These are phyloP conservation scores for Apodemus speciosus DNA, from an alignment of 2,113 vertebrate genomes.

Conservation along the genomic window DNA sequence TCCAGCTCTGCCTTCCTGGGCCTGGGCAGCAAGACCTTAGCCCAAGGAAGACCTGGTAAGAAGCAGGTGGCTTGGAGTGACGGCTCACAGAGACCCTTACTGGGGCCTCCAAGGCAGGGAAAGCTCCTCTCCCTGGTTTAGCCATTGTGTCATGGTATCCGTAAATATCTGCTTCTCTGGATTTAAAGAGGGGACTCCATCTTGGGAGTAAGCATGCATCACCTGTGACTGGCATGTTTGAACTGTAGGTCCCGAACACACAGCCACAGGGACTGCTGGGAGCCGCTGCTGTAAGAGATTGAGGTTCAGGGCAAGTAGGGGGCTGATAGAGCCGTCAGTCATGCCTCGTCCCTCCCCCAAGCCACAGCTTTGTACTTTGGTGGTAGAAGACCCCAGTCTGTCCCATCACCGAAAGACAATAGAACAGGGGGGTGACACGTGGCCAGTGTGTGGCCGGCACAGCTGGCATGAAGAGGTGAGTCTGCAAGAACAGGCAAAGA, in stretches of 20 bases:
- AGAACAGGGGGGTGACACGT: not conserved
- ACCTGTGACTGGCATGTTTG: not conserved
- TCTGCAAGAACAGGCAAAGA: not conserved
- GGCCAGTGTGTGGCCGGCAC: not conserved
- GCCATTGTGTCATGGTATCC: not conserved
- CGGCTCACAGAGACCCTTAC: not conserved
- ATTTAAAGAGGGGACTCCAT: not conserved
- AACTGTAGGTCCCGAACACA: not conserved
- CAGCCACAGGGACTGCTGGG: not conserved
- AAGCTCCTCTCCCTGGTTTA: not conserved
- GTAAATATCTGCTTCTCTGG: not conserved
- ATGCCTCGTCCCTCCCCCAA: not conserved
- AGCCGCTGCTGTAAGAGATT: not conserved
- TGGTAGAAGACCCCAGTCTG: not conserved
- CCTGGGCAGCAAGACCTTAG: not conserved
- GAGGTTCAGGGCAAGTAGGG: not conserved
- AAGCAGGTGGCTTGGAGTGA: not conserved
- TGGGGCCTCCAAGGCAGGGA: not conserved
- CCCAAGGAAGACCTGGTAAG: not conserved
- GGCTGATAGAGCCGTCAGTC: not conserved
- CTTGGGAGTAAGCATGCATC: not conserved
- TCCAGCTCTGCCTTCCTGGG: not conserved
- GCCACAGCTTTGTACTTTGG: not conserved
- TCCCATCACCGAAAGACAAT: not conserved
- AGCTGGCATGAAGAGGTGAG: not conserved